phyloP scores from a whole-genome alignment of 2,888 invertebrate species.

The Agrochola lychnidis region DNA sequence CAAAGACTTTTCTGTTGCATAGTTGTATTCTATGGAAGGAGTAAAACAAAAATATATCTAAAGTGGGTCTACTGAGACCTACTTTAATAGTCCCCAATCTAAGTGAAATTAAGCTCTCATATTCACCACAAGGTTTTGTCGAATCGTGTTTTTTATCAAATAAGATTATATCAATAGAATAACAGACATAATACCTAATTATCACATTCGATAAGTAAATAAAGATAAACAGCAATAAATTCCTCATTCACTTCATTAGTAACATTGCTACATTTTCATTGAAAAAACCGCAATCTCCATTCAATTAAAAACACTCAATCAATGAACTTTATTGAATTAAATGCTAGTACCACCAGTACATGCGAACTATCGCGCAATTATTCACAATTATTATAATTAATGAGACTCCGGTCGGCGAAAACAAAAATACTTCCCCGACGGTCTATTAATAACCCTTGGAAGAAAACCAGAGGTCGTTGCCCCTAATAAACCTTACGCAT shows the following conservation, averaged over 20 bases:
- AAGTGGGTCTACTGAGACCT: background rate
- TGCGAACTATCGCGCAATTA: constrained; percentile 50
- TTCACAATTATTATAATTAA: constrained; percentile 59
- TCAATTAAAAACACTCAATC: constrained; percentile 62
- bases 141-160: background rate
- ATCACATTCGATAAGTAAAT: background rate
- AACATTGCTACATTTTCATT: constrained; percentile 45
- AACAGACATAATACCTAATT: background rate
- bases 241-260: constrained; percentile 17
- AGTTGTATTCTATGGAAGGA: background rate
- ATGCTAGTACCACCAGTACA: constrained; percentile 52
- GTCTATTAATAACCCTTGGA: constrained; percentile 65
- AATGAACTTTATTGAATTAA: constrained; percentile 60
- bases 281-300: constrained; percentile 50
- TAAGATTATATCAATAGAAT: background rate
- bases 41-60: background rate
- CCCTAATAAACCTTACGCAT: constrained; percentile 54
- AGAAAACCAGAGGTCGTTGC: constrained; percentile 73
- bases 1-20: background rate
- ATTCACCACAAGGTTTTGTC: background rate
- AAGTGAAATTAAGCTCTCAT: background rate
- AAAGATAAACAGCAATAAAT: constrained; percentile 6
- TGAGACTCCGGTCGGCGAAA: constrained; percentile 35
- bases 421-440: constrained; percentile 54
- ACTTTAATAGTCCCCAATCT: too few species aligned